Conservation (phyloP, 2,888 invertebrate species). For the Cylindroiulus punctatus region DNA sequence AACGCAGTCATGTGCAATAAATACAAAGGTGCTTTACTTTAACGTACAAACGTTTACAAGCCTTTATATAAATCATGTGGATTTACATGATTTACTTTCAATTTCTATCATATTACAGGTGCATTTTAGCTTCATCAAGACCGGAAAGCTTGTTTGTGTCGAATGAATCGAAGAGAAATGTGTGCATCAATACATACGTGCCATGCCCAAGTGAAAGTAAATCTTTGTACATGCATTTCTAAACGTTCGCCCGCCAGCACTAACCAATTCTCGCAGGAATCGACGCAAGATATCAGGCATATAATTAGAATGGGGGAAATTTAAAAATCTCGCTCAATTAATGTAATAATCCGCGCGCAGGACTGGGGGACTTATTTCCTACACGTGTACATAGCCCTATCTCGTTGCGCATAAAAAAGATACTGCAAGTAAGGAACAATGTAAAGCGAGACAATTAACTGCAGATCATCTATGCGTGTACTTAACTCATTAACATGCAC, state of each 20-base stretch:
- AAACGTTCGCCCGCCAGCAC: conserved; percentile 28
- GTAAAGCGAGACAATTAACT: conserved; percentile 25
- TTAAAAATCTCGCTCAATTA: conserved; percentile 40
- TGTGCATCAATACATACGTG: neutral
- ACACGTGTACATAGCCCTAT: neutral
- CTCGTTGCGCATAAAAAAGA: conserved; percentile 13
- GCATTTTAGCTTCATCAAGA: neutral
- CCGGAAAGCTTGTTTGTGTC: neutral
- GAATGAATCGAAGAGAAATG: too few species aligned
- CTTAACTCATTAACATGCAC: conserved; percentile 28
- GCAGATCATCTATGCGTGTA: conserved; percentile 40
- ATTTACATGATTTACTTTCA: too few species aligned
- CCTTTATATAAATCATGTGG: too few species aligned
- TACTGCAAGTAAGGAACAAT: neutral
- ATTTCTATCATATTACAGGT: too few species aligned
- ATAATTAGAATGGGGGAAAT: conserved; percentile 44
- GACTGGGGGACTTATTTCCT: neutral
- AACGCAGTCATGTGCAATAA: neutral
- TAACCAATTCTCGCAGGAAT: conserved; percentile 15
- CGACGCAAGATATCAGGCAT: conserved; percentile 16
- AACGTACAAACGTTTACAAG: too few species aligned
- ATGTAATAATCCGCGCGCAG: conserved; percentile 34
- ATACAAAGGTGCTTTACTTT: neutral
- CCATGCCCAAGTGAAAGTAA: neutral
- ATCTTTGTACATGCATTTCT: neutral